Evolutionary conservation across 2,113 vertebrate genomes (phyloP), one percentile per base, ranked within the genome.

Genomic region (Hemichromis elongatus): DNA sequence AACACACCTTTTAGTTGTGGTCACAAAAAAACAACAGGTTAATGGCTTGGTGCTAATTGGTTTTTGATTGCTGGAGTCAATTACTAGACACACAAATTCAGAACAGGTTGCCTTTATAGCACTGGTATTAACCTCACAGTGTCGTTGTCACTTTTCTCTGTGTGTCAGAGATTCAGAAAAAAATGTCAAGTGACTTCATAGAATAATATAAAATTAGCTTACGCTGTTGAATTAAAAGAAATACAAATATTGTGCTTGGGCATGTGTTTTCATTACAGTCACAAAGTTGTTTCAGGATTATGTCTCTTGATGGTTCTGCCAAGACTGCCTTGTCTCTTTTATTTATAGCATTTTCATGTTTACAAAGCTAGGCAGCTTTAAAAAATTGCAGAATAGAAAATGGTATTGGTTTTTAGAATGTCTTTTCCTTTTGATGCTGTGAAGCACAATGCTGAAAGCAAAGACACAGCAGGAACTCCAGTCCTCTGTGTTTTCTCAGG

Each of bases 31-130:
- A 18, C 4, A 70, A 28, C 61, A 89, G 80, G 85, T 84, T 87
- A 91, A 93, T 82, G 35, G 82, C 35, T 89, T 37, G 9, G 59
- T 77, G 83, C 50, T 88, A 86, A 90, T 83, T 77, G 77, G 55
- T 86, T 86, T 84, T 50, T 86, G n/a, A 88, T 90, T 77, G 68
- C 80, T 6, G 16, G 2, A 83, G 73, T 70, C 81, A 90, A 90
- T 91, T 80, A 90, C 70, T 89, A 73, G 77, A 86, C 33, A 52
- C 26, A 54, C 28, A 52, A 84, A 75, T 80, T 70, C 7, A 87
- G 57, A 81, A 70, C 68, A 54, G 47, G 55, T 56, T 78, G 30
- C 55, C 18, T 40, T 54, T 70, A 30, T 33, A 37, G 52, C 56
- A 54, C 54, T 35, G 28, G 18, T 53, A 14, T 26, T 75, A 50